phyloP scores from a whole-genome alignment of 2,888 invertebrate genomes.

The Iselma pallidipennis region DNA sequence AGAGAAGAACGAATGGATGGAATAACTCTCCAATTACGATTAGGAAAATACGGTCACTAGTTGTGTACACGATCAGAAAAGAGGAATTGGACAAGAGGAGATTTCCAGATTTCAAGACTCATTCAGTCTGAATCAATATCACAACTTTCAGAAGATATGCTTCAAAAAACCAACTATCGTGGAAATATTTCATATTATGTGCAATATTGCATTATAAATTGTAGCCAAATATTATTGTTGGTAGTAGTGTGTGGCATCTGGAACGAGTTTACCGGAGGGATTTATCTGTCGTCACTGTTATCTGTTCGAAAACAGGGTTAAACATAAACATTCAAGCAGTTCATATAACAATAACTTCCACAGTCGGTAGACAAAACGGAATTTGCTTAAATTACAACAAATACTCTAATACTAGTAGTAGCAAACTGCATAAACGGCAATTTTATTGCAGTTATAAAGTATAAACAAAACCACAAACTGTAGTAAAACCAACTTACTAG shows the following conservation, averaged over 20 bases:
- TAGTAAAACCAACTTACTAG: constrained; percentile 26
- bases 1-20: neutral
- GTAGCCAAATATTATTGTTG: too few species aligned
- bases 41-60: neutral
- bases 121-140: too few species aligned
- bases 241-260: neutral
- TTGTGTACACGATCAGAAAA: neutral
- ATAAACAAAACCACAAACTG: constrained; percentile 27
- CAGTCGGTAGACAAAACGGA: neutral
- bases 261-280: neutral
- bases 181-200: too few species aligned
- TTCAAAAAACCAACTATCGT: too few species aligned
- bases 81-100: neutral
- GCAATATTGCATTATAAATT: too few species aligned
- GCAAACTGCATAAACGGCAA: neutral
- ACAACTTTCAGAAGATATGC: too few species aligned
- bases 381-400: neutral
- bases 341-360: neutral
- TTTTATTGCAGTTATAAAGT: constrained; percentile 17
- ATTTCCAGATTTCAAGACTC: neutral
- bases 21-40: neutral
- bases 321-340: neutral
- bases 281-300: neutral
- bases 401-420: too few species aligned
- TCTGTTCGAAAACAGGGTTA: neutral